A percentile compares a stretch with the other conserved stretches of the same genome.
These are phyloP conservation scores for Hyalella azteca DNA, from an alignment of 2,888 invertebrate genomes.

Conservation along the genomic window DNA sequence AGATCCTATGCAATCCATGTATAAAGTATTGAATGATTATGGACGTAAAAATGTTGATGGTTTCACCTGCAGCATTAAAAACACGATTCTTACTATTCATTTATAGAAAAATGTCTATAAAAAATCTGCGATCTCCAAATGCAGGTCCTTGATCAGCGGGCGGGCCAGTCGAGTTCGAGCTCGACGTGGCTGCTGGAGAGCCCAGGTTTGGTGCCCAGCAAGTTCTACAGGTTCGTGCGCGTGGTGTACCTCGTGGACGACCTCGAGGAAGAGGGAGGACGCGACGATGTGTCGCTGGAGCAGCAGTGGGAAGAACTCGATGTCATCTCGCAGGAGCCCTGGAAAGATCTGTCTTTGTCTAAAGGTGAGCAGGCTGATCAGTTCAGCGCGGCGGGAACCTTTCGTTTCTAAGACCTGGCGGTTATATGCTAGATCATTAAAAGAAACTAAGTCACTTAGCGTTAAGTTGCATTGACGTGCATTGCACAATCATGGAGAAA, in stretches of 20 bases:
- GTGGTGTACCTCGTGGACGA: conserved; percentile 40
- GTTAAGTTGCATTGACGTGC: no score
- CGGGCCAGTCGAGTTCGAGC: conserved; percentile 38
- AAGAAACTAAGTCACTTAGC: no score
- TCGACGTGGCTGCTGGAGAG: conserved; percentile 51
- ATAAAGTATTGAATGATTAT: no score
- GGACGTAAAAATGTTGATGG: no score
- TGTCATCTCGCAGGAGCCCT: not conserved
- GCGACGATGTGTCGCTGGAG: not conserved
- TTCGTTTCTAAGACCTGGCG: no score
- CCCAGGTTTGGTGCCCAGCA: conserved; percentile 46
- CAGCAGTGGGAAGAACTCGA: not conserved
- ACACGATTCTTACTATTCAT: not conserved
- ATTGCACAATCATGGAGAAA: no score
- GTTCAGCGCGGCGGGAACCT: no score
- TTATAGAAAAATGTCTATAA: not conserved
- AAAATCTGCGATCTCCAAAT: not conserved
- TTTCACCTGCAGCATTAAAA: no score
- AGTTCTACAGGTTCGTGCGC: conserved; percentile 52
- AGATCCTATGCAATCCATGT: no score
- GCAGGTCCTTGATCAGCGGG: conserved; percentile 40
- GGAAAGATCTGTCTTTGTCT: not conserved
- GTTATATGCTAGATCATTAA: no score
- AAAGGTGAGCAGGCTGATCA: no score
- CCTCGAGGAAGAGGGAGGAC: not conserved